Conservation (phyloP, 2,888 invertebrate genomes). For the Trilocha varians region DNA sequence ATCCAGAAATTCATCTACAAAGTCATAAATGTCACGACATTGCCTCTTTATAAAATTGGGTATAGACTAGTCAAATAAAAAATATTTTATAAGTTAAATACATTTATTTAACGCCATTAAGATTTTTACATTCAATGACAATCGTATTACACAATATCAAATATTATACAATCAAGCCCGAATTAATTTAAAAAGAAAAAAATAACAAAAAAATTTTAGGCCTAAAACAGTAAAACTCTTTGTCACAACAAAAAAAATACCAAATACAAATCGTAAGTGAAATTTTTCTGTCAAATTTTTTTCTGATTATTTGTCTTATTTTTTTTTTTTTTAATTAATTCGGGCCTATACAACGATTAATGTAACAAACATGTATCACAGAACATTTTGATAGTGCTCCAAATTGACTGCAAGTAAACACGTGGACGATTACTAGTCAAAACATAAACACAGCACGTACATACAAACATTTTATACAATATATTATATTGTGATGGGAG, state of each 20-base stretch:
- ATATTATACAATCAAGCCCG: conserved; percentile 11
- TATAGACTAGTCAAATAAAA: background rate
- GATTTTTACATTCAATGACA: conserved; percentile 60
- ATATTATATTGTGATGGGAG: background rate
- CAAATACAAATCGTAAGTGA: no score
- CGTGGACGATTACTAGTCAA: conserved; percentile 42
- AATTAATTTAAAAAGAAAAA: conserved; percentile 1
- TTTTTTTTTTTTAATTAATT: background rate
- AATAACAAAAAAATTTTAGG: background rate
- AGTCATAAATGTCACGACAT: no score
- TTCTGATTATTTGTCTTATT: no score
- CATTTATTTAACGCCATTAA: conserved; percentile 63
- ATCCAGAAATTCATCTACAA: no score
- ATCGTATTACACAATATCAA: conserved; percentile 29
- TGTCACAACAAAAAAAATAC: no score
- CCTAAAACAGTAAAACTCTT: no score
- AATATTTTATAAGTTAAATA: conserved; percentile 24
- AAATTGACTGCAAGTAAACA: conserved; percentile 62
- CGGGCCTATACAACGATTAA: conserved; percentile 18
- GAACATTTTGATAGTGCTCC: conserved; percentile 69
- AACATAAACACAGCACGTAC: conserved; percentile 1
- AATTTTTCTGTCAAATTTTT: no score
- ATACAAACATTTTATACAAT: background rate
- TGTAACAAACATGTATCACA: conserved; percentile 68
- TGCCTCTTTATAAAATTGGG: no score